These are phyloP conservation scores for Brassicogethes aeneus DNA, from an alignment of 2,888 invertebrate genomes.

Conservation along the genomic window DNA sequence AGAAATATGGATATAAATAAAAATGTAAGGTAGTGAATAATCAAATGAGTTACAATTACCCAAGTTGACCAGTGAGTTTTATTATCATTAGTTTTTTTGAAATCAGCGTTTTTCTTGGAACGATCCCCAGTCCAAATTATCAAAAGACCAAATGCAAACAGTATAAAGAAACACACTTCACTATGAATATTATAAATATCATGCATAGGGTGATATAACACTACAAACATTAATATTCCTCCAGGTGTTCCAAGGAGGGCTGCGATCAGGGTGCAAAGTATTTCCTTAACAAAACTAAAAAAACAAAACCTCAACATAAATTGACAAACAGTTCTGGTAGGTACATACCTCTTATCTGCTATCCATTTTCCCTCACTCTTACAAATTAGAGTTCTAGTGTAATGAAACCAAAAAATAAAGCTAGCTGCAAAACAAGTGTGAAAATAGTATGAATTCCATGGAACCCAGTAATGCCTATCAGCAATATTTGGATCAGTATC, in stretches of 20 bases:
- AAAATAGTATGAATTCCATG: conserved; percentile 79
- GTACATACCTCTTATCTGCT: conserved; percentile 29
- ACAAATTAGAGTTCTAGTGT: conserved; percentile 46
- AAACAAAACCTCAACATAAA: conserved; percentile 7
- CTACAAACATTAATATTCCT: conserved; percentile 61
- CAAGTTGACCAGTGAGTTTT: conserved; percentile 29
- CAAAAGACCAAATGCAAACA: conserved; percentile 51
- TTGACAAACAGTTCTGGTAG: conserved; percentile 1
- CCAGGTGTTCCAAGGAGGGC: conserved; percentile 61
- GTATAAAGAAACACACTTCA: conserved; percentile 60
- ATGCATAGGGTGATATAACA: conserved; percentile 69
- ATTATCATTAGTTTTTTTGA: conserved; percentile 9
- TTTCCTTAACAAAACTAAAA: conserved; percentile 45
- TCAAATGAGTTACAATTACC: conserved; percentile 43
- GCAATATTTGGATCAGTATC: conserved; percentile 61
- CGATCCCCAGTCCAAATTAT: conserved; percentile 55
- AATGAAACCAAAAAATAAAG: conserved; percentile 59
- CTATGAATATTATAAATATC: conserved; percentile 59
- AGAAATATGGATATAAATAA: conserved; percentile 53
- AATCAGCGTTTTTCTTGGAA: conserved; percentile 32
- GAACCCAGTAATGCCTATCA: conserved; percentile 74
- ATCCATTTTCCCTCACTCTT: conserved; percentile 50
- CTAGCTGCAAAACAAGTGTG: conserved; percentile 67
- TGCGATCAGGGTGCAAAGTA: conserved; percentile 48
- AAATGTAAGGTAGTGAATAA: conserved; percentile 57